Percentiles rank a stretch among this genome's conserved stretches.
Evolutionary conservation across 2,113 vertebrate genomes (phyloP).

Genomic region (Neolamprologus falcicula): DNA sequence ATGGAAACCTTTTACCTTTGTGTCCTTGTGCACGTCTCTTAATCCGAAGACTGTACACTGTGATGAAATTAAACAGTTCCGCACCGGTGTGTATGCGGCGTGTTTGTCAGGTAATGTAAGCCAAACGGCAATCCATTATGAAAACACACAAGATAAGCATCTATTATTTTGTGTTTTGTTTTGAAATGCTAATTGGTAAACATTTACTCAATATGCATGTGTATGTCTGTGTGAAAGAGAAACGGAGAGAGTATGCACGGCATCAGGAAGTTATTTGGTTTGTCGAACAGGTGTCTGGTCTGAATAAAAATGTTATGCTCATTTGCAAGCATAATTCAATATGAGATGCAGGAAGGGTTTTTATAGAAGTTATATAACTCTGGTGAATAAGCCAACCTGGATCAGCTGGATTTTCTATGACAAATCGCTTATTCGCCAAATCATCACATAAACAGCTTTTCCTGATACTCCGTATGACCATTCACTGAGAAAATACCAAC

Average conservation of each 20-base stretch:
- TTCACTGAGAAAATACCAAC: constrained; percentile 40
- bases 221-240: constrained; percentile 9
- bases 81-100: background rate
- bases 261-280: constrained; percentile 36
- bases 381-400: constrained; percentile 46
- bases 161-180: constrained; percentile 27
- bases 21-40: background rate
- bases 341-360: constrained; percentile 26
- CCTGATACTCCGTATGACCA: constrained; percentile 24
- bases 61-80: background rate
- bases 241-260: background rate
- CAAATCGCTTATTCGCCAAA: constrained; percentile 58
- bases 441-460: constrained; percentile 55
- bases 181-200: constrained; percentile 46
- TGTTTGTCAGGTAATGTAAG: background rate
- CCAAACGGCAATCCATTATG: constrained; percentile 24
- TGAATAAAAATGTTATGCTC: constrained; percentile 41
- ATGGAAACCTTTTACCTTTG: background rate
- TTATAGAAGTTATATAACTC: constrained; percentile 39
- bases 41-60: background rate
- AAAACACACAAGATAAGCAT: constrained; percentile 29
- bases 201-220: constrained; percentile 36
- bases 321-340: constrained; percentile 54
- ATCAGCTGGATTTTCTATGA: constrained; percentile 56
- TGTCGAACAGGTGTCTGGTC: constrained; percentile 38